Evolutionary conservation across 2,797 vertebrate genomes (phyloP), one percentile per base, ranked within the genome.

Genomic region (Sphenopsis melanotis): DNA sequence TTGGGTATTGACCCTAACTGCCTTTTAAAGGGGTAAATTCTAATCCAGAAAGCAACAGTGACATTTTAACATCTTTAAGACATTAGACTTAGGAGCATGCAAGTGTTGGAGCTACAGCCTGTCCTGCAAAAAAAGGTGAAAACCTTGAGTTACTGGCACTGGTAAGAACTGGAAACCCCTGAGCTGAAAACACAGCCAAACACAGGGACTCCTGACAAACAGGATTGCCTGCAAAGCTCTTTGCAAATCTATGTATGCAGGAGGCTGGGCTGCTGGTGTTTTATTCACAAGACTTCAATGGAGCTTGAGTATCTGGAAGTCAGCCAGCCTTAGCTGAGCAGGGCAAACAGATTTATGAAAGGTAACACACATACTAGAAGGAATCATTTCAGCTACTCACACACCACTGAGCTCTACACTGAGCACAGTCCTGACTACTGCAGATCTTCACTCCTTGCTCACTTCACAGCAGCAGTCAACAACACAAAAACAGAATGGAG

Each of bases 291-390:
- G 79, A 69, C 63, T 89, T 96, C 85, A 87, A 60, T 82, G 72
- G 79, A 92, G 77, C 47, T 55, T 34, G 71, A 91, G 94, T 78
- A 93, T 30, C 92, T 97, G 94, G 92, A 95, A 92, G 82, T 19
- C 64, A 83, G 91, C 92, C 94, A 93, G 91, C 65, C 55, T 81
- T 61, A 83, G 86, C 14, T 82, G 60, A 72, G 72, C 69, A 93
- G 89, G 79, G 76, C 92, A 96, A 94, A 89, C 89, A 94, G 79
- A 94, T 69, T 94, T 78, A 82, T 82, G 76, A 92, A 94, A 94
- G 92, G 87, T 93, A 96, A 83, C 81, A 88, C 81, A 86, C 76
- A 92, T 34, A 55, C 56, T 49, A 37, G 49, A 87, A 95, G 64
- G 66, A 91, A 86, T 49, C 37, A 19, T 75, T 90, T 82, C 83